Conservation (phyloP, 1,140 invertebrate genomes). For the Aphelinus certus region DNA sequence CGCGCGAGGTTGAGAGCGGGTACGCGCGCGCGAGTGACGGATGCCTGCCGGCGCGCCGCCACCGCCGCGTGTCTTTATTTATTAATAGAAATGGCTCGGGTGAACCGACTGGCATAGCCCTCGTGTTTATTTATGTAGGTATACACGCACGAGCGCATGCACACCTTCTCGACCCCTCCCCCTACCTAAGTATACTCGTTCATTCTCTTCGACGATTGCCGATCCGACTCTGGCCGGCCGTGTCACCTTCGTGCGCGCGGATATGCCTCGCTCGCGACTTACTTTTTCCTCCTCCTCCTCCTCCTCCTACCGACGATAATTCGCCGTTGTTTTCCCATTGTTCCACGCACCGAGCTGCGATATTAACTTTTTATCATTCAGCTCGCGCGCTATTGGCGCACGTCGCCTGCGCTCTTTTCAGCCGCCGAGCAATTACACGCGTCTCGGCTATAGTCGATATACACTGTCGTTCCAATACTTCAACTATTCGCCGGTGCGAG, state of each 20-base stretch:
- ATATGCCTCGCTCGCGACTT: not conserved
- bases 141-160: slow-evolving; percentile 27
- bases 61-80: slow-evolving; percentile 52
- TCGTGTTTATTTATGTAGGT: slow-evolving; percentile 44
- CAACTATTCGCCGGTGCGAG: too few relatives aligned
- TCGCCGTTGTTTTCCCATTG: too few relatives aligned
- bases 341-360: too few relatives aligned
- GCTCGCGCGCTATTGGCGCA: too few relatives aligned
- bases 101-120: slow-evolving; percentile 42
- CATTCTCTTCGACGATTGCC: slow-evolving; percentile 49
- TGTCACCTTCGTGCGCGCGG: slow-evolving; percentile 39
- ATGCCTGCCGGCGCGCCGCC: slow-evolving; percentile 7
- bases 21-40: slow-evolving; percentile 24
- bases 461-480: too few relatives aligned
- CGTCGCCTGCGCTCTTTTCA: too few relatives aligned
- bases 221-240: slow-evolving; percentile 25
- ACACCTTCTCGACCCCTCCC: not conserved
- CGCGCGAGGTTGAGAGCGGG: too few relatives aligned
- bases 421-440: too few relatives aligned
- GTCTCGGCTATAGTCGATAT: too few relatives aligned
- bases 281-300: not conserved
- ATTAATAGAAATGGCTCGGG: slow-evolving; percentile 59
- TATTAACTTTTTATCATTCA: too few relatives aligned
- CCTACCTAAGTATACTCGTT: slow-evolving; percentile 48
- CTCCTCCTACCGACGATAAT: too few relatives aligned